Base-by-base conservation (phyloP, 1,140 invertebrate species). In the Pentalonia nigronervosa region DNA sequence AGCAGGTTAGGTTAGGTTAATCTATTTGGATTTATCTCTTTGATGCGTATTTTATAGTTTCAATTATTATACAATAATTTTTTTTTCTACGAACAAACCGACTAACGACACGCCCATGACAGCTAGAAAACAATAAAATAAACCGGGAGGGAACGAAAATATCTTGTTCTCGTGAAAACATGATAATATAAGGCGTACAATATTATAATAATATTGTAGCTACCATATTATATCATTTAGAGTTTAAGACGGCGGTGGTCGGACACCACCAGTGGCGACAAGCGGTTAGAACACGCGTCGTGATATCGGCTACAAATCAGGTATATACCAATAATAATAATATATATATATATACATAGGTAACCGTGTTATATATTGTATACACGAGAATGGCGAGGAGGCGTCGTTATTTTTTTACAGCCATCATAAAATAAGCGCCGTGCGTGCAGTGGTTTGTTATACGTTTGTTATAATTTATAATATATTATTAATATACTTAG, bases 111-210 rank as follows among this genome's bases (percentile, higher is more conserved):
- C 60, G n/a, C 60, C 30, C 17, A 7, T 76, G 60, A 76, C 60
- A 76, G 60, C n/a, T n/a, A 76, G 30, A 76, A 76, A 76, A 76
- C 60, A n/a, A 67, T 67, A n/a, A 76, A 76, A 76, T 76, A 76
- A 8, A 6, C 60, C 30, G 3, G 4, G 25, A 67, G 23, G 0
- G 11, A 60, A 30, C 9, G 60, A 67, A n/a, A 17, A n/a, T 67
- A 67, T 67, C 60, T 67, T 67, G 30, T 67, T 67, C 60, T n/a
- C 60, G 60, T 67, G 30, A 67, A 67, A 67, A n/a, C 30, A 67
- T 14, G 60, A 67, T 60, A 60, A 30, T 30, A 14, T 30, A 60
- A 30, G 9, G 30, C 56, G 60, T 67, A n/a, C 30, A n/a, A 76
- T 76, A 76, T 76, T n/a, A n/a, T n/a, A n/a, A 76, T n/a, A 76